Percentiles rank a stretch among this genome's conserved stretches.
Evolutionary conservation across 2,797 vertebrate species (phyloP).

Genomic region (Lutjanus argentimaculatus): DNA sequence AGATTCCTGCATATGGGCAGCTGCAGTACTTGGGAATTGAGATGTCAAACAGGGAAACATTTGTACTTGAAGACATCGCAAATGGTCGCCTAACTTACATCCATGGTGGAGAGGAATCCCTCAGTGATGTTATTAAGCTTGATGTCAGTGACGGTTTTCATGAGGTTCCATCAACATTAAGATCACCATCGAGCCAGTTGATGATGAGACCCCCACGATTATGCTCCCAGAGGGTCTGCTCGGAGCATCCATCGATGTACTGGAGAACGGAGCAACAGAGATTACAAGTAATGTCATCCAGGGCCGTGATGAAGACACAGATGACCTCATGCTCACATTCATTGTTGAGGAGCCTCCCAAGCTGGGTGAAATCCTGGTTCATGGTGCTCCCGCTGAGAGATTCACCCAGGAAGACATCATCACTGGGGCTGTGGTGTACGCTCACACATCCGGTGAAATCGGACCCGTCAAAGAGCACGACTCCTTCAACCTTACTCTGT

Average conservation of each 20-base stretch:
- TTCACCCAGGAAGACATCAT: slow-evolving; percentile 92
- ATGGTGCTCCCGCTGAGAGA: slow-evolving; percentile 83
- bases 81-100: slow-evolving; percentile 86
- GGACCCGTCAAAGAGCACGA: slow-evolving; percentile 87
- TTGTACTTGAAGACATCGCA: slow-evolving; percentile 86
- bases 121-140: slow-evolving; percentile 86
- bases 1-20: slow-evolving; percentile 84
- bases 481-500: slow-evolving; percentile 90
- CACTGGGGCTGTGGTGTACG: slow-evolving; percentile 87
- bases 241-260: slow-evolving; percentile 87
- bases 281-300: slow-evolving; percentile 89
- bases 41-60: slow-evolving; percentile 87
- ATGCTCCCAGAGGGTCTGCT: slow-evolving; percentile 83
- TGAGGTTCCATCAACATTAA: slow-evolving; percentile 87
- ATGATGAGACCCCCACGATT: slow-evolving; percentile 86
- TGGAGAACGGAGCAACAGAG: slow-evolving; percentile 89
- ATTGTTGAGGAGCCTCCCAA: slow-evolving; percentile 89
- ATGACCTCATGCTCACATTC: slow-evolving; percentile 89
- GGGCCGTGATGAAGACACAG: slow-evolving; percentile 88
- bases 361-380: slow-evolving; percentile 88
- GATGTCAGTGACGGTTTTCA: slow-evolving; percentile 90
- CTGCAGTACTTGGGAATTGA: slow-evolving; percentile 87
- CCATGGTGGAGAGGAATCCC: slow-evolving; percentile 86
- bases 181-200: slow-evolving; percentile 86
- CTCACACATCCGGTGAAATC: slow-evolving; percentile 91